Evolutionary conservation across 2,888 invertebrate genomes (phyloP).

Genomic region (Homarus gammarus): DNA sequence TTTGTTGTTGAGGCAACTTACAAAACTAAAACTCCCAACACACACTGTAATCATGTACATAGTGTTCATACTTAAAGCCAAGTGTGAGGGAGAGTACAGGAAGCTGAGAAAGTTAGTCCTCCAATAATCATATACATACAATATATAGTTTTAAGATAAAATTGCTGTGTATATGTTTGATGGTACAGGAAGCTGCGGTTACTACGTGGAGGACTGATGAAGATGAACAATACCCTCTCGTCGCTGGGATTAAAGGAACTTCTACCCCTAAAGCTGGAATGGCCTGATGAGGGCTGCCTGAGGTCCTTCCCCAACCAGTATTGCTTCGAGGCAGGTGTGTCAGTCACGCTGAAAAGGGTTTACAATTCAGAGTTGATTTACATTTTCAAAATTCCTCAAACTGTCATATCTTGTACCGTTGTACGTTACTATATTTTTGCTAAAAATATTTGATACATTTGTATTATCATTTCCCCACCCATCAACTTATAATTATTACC

Average conservation of each 20-base stretch:
- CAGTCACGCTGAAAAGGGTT: constrained; percentile 39
- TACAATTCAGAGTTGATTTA: background rate
- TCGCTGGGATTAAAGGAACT: constrained; percentile 93
- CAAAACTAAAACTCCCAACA: no score
- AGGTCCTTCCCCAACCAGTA: constrained; percentile 93
- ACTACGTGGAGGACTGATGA: constrained; percentile 88
- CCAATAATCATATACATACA: background rate
- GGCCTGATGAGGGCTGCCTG: constrained; percentile 95
- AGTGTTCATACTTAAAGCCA: background rate
- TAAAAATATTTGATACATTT: no score
- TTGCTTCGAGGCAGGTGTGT: constrained; percentile 93
- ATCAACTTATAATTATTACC: no score
- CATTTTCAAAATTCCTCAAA: background rate
- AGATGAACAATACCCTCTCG: constrained; percentile 86
- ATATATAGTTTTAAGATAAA: no score
- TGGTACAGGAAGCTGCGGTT: constrained; percentile 86
- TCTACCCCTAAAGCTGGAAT: constrained; percentile 90
- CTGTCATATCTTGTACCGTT: background rate
- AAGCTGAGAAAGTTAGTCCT: background rate
- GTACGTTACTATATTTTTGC: no score
- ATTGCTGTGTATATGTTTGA: background rate
- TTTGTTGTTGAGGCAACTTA: no score
- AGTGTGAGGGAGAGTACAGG: background rate
- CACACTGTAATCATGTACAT: no score
- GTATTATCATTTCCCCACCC: no score